Evolutionary conservation across 2,797 vertebrate species (phyloP).

Genomic region (Scleropages formosus): DNA sequence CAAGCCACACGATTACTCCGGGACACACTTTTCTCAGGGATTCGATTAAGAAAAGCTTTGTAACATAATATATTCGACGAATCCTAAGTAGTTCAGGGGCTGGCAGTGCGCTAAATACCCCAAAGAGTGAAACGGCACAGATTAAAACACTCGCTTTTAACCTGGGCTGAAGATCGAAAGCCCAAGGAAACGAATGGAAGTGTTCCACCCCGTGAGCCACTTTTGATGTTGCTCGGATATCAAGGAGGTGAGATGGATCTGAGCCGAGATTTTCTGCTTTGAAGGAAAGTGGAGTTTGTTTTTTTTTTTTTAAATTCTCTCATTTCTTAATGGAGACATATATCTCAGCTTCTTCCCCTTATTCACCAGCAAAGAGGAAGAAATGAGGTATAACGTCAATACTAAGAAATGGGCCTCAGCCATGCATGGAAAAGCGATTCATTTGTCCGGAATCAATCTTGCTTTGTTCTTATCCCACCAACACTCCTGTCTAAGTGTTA

Average conservation of each 20-base stretch:
- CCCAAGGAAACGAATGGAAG: constrained; percentile 53
- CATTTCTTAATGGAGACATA: constrained; percentile 42
- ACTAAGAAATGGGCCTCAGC: constrained; percentile 26
- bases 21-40: neutral
- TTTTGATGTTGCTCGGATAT: constrained; percentile 58
- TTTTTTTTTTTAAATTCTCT: constrained; percentile 25
- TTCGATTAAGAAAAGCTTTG: neutral
- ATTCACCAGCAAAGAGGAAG: constrained; percentile 20
- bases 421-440: constrained; percentile 28
- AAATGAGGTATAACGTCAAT: constrained; percentile 33
- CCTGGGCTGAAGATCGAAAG: constrained; percentile 41
- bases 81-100: constrained; percentile 3
- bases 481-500: constrained; percentile 28
- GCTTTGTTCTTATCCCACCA: constrained; percentile 29
- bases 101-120: constrained; percentile 19
- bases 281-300: constrained; percentile 37
- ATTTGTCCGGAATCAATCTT: constrained; percentile 33
- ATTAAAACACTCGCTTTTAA: constrained; percentile 50
- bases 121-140: constrained; percentile 43
- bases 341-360: constrained; percentile 27
- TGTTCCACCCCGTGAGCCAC: constrained; percentile 53
- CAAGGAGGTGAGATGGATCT: constrained; percentile 46
- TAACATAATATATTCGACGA: neutral
- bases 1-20: too few species aligned
- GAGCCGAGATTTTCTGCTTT: constrained; percentile 40